Percentiles rank a stretch among this genome's conserved stretches.
Evolutionary conservation across 2,888 invertebrate genomes (phyloP).

Genomic region (Ceramica pisi): DNA sequence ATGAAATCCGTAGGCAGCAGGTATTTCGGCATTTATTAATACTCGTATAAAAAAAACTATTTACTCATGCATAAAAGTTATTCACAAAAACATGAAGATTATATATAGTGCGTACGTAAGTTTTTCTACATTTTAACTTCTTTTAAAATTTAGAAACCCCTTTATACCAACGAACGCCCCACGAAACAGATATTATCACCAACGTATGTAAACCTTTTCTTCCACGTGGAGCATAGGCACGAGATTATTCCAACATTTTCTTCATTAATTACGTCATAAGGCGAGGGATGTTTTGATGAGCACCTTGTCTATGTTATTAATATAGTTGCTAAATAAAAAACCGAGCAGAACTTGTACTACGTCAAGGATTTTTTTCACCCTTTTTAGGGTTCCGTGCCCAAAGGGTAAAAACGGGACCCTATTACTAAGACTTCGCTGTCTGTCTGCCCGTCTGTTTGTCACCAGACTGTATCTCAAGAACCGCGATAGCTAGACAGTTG

Average conservation of each 20-base stretch:
- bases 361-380: too few species aligned
- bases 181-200: background rate
- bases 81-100: background rate
- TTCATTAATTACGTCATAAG: conserved; percentile 46
- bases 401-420: too few species aligned
- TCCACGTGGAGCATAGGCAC: conserved; percentile 14
- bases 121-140: background rate
- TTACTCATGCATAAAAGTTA: too few species aligned
- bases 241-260: conserved; percentile 36
- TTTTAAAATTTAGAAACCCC: background rate
- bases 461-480: too few species aligned
- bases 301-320: conserved; percentile 52
- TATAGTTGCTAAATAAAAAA: conserved; percentile 13
- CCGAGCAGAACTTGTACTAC: background rate
- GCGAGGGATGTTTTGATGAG: conserved; percentile 36
- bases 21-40: too few species aligned
- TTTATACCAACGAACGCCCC: background rate
- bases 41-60: too few species aligned
- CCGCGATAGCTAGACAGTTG: too few species aligned
- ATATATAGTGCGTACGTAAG: background rate
- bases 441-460: too few species aligned
- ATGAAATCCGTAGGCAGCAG: too few species aligned
- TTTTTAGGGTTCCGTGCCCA: too few species aligned
- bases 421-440: too few species aligned
- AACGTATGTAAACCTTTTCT: background rate